These are phyloP conservation scores for Boleophthalmus pectinirostris DNA, from an alignment of 2,113 vertebrate species.

Conservation along the genomic window DNA sequence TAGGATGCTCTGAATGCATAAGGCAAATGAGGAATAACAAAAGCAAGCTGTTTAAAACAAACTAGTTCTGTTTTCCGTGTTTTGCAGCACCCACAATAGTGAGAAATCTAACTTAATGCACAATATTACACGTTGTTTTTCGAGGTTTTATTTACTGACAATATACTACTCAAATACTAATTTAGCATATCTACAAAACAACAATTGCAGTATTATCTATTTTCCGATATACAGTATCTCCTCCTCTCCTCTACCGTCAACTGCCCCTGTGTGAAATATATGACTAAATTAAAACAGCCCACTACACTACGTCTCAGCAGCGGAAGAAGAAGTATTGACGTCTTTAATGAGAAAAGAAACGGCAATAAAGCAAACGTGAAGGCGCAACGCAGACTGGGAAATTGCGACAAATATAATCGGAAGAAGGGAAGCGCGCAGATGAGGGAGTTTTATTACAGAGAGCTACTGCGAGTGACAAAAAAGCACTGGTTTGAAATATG, in stretches of 20 bases:
- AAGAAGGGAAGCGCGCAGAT: neutral
- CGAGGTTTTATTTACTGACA: no score
- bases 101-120: no score
- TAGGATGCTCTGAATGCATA: no score
- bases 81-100: no score
- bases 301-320: neutral
- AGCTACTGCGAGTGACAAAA: neutral
- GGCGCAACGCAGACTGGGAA: neutral
- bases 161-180: no score
- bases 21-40: no score
- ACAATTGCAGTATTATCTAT: no score
- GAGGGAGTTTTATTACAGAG: neutral
- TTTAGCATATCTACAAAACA: no score
- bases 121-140: no score
- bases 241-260: neutral
- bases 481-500: neutral
- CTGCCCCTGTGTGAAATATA: neutral
- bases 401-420: neutral
- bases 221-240: no score
- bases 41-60: no score
- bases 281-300: neutral
- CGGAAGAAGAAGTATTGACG: neutral
- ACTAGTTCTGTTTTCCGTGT: no score
- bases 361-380: conserved; percentile 6
- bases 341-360: neutral